phyloP scores from a whole-genome alignment of 2,888 invertebrate species.

The Terebella lapidaria region DNA sequence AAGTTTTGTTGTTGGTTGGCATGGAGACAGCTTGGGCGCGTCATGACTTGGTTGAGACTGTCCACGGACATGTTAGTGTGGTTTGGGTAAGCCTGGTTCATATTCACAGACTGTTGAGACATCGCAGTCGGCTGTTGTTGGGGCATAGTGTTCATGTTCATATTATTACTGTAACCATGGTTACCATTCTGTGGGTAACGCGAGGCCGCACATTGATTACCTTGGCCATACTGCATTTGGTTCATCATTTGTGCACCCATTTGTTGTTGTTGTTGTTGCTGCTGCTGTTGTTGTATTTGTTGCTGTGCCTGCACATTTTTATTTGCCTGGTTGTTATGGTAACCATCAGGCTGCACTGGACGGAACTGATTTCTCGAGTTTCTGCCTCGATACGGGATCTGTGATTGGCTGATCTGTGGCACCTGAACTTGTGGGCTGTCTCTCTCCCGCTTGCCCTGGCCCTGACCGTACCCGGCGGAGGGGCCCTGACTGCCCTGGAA shows the following conservation, averaged over 20 bases:
- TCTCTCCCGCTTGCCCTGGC: constrained; percentile 27
- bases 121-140: background rate
- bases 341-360: background rate
- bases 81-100: background rate
- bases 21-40: no score
- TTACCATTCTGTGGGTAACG: background rate
- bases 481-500: background rate
- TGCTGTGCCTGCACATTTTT: constrained; percentile 35
- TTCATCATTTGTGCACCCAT: background rate
- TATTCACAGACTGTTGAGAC: background rate
- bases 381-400: constrained; percentile 43
- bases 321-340: background rate
- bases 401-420: constrained; percentile 49
- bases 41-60: no score
- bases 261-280: no score
- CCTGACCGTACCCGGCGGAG: background rate
- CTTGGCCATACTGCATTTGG: background rate
- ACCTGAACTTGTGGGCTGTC: constrained; percentile 50
- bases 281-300: no score
- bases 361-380: background rate
- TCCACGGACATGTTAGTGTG: no score
- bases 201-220: background rate
- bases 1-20: no score
- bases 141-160: background rate
- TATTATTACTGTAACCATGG: background rate